Percentiles rank a stretch among this genome's conserved stretches.
phyloP scores from a whole-genome alignment of 2,797 vertebrate species.

The Cyclopterus lumpus region DNA sequence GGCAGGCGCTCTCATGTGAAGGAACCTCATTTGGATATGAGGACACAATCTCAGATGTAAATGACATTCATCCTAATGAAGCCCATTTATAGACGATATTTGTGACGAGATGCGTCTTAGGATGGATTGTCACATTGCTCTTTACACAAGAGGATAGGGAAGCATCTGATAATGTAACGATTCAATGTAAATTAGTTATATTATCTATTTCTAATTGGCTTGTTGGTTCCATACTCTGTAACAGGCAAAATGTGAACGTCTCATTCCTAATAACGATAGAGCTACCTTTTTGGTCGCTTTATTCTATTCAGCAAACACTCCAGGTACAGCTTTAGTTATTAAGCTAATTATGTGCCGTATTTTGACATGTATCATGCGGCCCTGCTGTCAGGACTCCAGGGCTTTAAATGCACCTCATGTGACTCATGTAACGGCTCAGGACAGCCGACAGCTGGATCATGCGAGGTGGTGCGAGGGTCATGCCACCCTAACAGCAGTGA shows the following conservation, averaged over 20 bases:
- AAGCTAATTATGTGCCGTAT: no score
- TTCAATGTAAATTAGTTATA: neutral
- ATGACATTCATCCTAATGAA: neutral
- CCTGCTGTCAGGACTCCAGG: slow-evolving; percentile 18
- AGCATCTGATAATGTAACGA: neutral
- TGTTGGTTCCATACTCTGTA: neutral
- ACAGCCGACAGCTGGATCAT: slow-evolving; percentile 51
- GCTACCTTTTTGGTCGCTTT: neutral
- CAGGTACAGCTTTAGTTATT: neutral
- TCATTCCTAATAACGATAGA: neutral
- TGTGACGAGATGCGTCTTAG: neutral
- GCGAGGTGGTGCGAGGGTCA: slow-evolving; percentile 40
- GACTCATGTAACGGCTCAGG: slow-evolving; percentile 20
- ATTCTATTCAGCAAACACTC: neutral
- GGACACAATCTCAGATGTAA: neutral
- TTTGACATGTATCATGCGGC: neutral
- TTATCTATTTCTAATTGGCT: neutral
- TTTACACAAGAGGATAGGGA: neutral
- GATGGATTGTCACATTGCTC: neutral
- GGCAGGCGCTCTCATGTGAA: neutral
- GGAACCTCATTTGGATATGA: neutral
- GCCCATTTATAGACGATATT: neutral
- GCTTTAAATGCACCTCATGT: slow-evolving; percentile 6
- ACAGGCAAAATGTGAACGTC: neutral
- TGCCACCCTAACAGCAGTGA: slow-evolving; percentile 25